Base-by-base conservation (phyloP, 2,888 invertebrate species). In the Pseudanteris insignis region DNA sequence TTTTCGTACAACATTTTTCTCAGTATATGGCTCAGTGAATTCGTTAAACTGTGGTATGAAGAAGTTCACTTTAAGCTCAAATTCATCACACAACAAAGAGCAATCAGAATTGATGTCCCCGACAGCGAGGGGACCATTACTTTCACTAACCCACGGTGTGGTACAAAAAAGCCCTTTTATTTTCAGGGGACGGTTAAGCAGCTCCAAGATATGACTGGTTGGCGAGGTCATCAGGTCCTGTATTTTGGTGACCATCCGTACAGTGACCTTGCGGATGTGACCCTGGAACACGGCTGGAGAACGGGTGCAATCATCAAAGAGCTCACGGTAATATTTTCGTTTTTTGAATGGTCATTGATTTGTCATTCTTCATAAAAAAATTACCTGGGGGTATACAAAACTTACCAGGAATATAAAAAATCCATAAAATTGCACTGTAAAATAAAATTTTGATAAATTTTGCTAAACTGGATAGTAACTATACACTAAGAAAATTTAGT, bases 181-280 rank as follows among this genome's bases (percentile, higher is more conserved):
- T 77, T 78, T 10, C 74, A 95, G 93, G 96, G 97, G 0, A 97
- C 96, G 26, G 91, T 97, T 11, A 89, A 90, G 70, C 92, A 94
- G 76, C 83, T 98, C 21, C 93, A 94, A 80, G 89, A 92, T 57
- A 84, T 96, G 78, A 97, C 96, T 0, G 94, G 92, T 0, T 97
- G 96, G 96, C 83, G 85, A 50, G 95, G 95, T 0, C 91, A 92
- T 72, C 91, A 92, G 71, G 96, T 97, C 29, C 81, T 98, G 12
- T 98, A 98, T 81, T 97, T 97, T 81, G 97, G 98, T 0, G 98
- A 98, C 83, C 98, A 98, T 83, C 96, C 97, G 0, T 97, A 96
- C 82, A 94, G 90, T 73, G 98, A 98, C 82, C 85, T 98, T 53
- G 97, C 96, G 5, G 96, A 97, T 83, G 94, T 96, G 26, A 96